Conservation (phyloP, 2,888 invertebrate species). For the Aplocera efformata region DNA sequence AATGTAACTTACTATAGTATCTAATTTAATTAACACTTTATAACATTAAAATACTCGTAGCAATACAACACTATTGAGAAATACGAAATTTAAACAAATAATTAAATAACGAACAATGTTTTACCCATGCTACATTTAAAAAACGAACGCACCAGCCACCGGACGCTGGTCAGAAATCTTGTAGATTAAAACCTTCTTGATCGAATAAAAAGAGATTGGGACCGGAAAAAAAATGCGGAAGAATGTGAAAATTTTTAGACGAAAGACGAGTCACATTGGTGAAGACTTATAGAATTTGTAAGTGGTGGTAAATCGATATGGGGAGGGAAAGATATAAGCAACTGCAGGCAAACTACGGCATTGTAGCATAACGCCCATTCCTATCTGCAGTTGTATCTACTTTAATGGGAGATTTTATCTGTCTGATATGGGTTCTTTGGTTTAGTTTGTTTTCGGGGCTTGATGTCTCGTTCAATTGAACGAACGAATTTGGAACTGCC, state of each 20-base stretch:
- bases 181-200: neutral
- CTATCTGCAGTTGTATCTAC: conserved; percentile 61
- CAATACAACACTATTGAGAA: no score
- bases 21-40: no score
- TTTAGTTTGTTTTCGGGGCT: conserved; percentile 1
- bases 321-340: conserved; percentile 66
- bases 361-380: conserved; percentile 67
- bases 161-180: neutral
- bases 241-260: conserved; percentile 11
- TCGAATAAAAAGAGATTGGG: neutral
- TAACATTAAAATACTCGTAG: no score
- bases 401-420: conserved; percentile 29
- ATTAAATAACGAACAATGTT: no score
- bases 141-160: no score
- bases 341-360: conserved; percentile 76
- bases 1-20: no score
- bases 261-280: conserved; percentile 20
- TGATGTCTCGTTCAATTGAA: neutral
- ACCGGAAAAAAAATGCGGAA: conserved; percentile 6
- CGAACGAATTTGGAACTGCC: no score
- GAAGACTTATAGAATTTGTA: conserved; percentile 43
- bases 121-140: neutral
- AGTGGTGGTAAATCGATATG: conserved; percentile 67
- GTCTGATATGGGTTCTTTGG: conserved; percentile 14
- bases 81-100: no score